Base-by-base conservation (phyloP, 1,140 invertebrate species). In the Scaptomyza montana region DNA sequence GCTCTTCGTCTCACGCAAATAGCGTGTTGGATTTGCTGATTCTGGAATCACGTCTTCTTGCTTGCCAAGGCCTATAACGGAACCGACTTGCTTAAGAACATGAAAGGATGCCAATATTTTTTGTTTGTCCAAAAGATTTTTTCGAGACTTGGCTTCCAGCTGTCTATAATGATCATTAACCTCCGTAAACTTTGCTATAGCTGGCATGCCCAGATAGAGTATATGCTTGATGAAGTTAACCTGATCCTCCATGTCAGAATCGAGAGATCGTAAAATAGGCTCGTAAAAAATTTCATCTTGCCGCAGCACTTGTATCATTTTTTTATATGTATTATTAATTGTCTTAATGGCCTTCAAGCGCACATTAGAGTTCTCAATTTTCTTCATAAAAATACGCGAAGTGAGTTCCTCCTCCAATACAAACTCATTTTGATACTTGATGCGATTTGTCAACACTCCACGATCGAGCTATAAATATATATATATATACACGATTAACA, bases 261-360 rank as follows among this genome's bases (percentile, higher is more conserved):
- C 68, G 0, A 92, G 78, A 6, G 91, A 91, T 2, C 74, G 62
- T 28, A 92, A 49, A 12, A 92, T 90, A n/a, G 91, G 90, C 25
- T 92, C 89, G 51, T 91, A 92, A 19, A 85, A 92, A 25, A 90
- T 90, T 36, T 72, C 78, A 53, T 92, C 91, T 8, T 89, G 76
- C 10, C 60, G 30, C 0, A 92, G 66, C 6, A 90, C 74, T 41
- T 90, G 74, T 30, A 91, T 73, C 46, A 91, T 84, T 62, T 89
- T 91, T 8, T 78, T 77, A 54, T 92, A 92, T 0, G 91, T 78
- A 2, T 62, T 72, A 46, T 90, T 91, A 1, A 92, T 90, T 1
- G 81, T 80, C 36, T 80, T 80, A 10, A 91, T 90, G 0, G 91
- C 91, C 50, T 89, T 91, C 0, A 92, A 28, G 2, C 91, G 84